Base-by-base conservation (phyloP, 53 echinoderm and acorn worm genomes). In the Paelopatides confundens region DNA sequence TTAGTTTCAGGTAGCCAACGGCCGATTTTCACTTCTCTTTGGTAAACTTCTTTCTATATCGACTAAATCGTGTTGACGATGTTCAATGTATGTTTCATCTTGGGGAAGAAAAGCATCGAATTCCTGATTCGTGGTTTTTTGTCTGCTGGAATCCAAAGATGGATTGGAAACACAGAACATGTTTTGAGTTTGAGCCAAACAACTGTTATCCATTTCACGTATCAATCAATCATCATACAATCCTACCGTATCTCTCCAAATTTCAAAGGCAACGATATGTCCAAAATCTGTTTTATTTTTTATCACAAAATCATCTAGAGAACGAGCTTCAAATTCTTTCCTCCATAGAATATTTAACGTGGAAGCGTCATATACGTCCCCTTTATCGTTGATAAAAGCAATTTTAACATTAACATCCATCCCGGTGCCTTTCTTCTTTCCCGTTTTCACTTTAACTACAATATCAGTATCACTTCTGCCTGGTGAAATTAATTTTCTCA, bases 381-480 rank as follows among this genome's bases (percentile, higher is more conserved):
- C 93, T 10, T 78, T 58, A 13, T 84, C 87, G 77, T 94, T 96
- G 85, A 76, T 23, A 18, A 96, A 86, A 2, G 89, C 93, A 28
- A 93, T 85, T 84, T 58, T 94, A 24, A 96, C 93, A 77, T 92
- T 78, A 18, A 93, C 94, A 66, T 96, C 84, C 0, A 93, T 96
- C 17, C 90, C 93, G 0, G 93, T 87, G 3, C 48, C 48, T 48
- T 48, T 48, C 2, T 48, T 48, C 9, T 48, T 14, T 48, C n/a
- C n/a, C n/a, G n/a, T n/a, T n/a, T n/a, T n/a, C n/a, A n/a, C n/a
- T n/a, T n/a, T n/a, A n/a, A n/a, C 48, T 14, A 48, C 48, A 14
- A 48, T 48, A 48, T 48, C 48, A 48, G 48, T 48, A 48, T 48
- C 48, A 12, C 14, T 48, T 11, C 48, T 48, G 48, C n/a, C n/a